Evolutionary conservation across 2,113 vertebrate species (phyloP), one percentile per base, ranked within the genome.

Genomic region (Bufo bufo): DNA sequence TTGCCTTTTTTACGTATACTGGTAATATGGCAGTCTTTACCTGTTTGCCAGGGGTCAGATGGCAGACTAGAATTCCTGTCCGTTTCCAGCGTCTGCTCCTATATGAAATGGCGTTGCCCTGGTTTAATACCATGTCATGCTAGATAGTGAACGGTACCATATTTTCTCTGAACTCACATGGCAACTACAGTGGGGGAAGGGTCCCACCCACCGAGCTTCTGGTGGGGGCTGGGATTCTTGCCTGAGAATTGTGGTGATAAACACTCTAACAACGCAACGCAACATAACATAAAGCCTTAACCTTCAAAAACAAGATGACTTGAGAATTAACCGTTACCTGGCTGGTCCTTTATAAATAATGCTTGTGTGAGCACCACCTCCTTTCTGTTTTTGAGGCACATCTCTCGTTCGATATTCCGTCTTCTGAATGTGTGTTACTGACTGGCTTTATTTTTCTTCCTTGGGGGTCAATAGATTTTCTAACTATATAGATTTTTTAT

Each of bases 91-190:
- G 20, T 17, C 45, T 63, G n/a, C 58, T 77, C 12, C 12, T 58
- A 88, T 50, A 17, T 84, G 20, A 33, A 84, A 47, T 88, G 12
- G 61, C 12, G 9, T 7, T 72, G 52, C 74, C 43, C 20, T 82
- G 77, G 80, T 82, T 49, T 45, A 84, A 56, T 88, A 45, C 20
- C 49, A 52, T 84, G 56, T 84, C 72, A 77, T 84, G 56, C 69
- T 77, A 59, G 58, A 33, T 87, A 66, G 80, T 88, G 89, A 92
- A 91, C 87, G 63, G 87, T 86, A 78, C 83, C 61, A 89, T 90
- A 89, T 91, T 92, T 65, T 90, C 90, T 93, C 83, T 90, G 89
- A 92, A 91, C 59, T 90, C 90, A 49, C 16, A 81, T 77, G 77
- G 74, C 87, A 86, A 87, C 89, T 61, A 90, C 65, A 81, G n/a